These are phyloP conservation scores for Drosophila mercatorum DNA, from an alignment of 2,888 invertebrate genomes.

Conservation along the genomic window DNA sequence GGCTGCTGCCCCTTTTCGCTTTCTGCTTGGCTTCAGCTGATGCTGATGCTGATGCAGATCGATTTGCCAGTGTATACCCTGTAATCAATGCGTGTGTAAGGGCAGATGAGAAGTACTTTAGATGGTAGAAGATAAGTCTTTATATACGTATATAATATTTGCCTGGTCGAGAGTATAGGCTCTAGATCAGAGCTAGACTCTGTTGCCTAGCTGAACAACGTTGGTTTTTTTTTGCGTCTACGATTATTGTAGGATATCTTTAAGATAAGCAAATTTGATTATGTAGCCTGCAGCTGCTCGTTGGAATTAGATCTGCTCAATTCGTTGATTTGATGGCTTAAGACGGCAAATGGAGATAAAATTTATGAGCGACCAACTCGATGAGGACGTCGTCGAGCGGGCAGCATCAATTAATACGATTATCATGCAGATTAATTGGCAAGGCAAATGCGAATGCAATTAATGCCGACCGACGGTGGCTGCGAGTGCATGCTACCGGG, in stretches of 20 bases:
- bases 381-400: background rate
- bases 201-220: background rate
- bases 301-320: slow-evolving; percentile 23
- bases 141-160: no score
- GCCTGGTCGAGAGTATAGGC: no score
- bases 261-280: background rate
- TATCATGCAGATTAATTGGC: slow-evolving; percentile 71
- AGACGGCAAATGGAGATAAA: slow-evolving; percentile 5
- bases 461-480: slow-evolving; percentile 41
- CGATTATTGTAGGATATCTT: slow-evolving; percentile 1
- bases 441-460: slow-evolving; percentile 57
- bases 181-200: no score
- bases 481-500: slow-evolving; percentile 35
- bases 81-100: background rate
- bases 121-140: background rate
- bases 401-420: slow-evolving; percentile 60
- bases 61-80: slow-evolving; percentile 12
- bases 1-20: slow-evolving; percentile 43
- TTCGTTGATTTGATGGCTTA: slow-evolving; percentile 26
- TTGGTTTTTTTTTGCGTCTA: background rate
- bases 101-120: background rate
- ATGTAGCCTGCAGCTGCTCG: background rate
- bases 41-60: background rate
- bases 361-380: slow-evolving; percentile 12
- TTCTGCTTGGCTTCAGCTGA: slow-evolving; percentile 37